Conservation (phyloP, 2,797 vertebrate species). For the Prionace glauca region DNA sequence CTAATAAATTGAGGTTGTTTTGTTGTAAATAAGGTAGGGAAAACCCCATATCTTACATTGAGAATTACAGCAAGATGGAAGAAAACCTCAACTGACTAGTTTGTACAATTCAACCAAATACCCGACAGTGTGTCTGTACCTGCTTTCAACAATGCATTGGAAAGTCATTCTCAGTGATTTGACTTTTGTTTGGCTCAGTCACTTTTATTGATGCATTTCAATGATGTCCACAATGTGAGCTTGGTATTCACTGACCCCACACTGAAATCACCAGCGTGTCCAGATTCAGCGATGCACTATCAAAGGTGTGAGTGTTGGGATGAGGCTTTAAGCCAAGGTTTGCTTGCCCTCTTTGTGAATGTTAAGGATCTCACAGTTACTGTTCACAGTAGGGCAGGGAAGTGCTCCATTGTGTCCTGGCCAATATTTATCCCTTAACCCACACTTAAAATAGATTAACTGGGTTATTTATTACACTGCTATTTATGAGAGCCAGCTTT, state of each 20-base stretch:
- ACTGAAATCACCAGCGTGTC: not conserved
- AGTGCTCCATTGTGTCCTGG: not conserved
- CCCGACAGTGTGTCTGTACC: not conserved
- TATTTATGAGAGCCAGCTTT: not conserved
- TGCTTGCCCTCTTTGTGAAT: not conserved
- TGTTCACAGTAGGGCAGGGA: not conserved
- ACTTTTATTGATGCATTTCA: not conserved
- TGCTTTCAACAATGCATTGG: not conserved
- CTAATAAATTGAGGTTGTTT: not conserved
- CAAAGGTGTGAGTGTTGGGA: not conserved
- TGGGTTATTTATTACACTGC: not conserved
- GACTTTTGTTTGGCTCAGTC: not conserved
- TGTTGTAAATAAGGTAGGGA: not conserved
- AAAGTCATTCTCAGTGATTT: not conserved
- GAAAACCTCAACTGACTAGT: not conserved
- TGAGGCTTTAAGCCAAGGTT: not conserved
- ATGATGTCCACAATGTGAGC: not conserved
- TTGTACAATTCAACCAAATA: not conserved
- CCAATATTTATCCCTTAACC: not conserved
- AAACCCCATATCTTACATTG: not conserved
- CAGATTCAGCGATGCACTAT: not conserved
- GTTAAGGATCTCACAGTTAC: not conserved
- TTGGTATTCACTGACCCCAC: not conserved
- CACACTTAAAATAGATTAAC: not conserved
- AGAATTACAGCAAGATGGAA: not conserved